These are phyloP conservation scores for Neuroscelio doddi DNA, from an alignment of 2,888 invertebrate genomes.

Conservation along the genomic window DNA sequence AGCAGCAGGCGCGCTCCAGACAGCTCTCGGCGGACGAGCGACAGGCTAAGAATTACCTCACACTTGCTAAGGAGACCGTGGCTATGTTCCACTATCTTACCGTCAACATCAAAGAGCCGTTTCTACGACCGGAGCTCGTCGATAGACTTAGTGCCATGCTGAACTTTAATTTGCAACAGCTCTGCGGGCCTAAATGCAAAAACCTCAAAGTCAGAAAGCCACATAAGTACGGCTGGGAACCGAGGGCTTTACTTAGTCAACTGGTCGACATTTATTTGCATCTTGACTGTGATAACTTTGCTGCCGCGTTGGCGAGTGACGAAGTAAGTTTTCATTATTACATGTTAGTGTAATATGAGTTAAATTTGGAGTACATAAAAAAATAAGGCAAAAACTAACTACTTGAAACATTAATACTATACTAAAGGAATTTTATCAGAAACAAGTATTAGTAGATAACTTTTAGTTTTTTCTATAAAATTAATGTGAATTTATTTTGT, in stretches of 20 bases:
- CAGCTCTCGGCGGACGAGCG: conserved; percentile 88
- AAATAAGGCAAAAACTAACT: too few relatives aligned
- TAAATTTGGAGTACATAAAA: too few relatives aligned
- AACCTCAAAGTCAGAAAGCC: conserved; percentile 93
- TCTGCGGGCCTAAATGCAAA: conserved; percentile 97
- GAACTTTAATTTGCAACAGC: conserved; percentile 96
- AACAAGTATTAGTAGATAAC: too few relatives aligned
- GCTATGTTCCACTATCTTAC: conserved; percentile 99
- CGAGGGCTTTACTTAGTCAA: conserved; percentile 90
- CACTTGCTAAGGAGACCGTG: conserved; percentile 94
- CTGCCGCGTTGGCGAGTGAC: conserved; percentile 93
- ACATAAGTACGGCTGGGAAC: conserved; percentile 98
- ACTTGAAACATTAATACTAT: too few relatives aligned
- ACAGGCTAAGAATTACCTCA: conserved; percentile 92
- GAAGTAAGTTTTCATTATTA: too few relatives aligned
- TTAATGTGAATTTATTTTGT: too few relatives aligned
- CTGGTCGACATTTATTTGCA: conserved; percentile 98
- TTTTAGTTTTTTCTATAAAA: too few relatives aligned
- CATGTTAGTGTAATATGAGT: too few relatives aligned
- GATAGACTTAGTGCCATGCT: conserved; percentile 97
- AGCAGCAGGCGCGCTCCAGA: conserved; percentile 84
- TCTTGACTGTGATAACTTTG: conserved; percentile 92
- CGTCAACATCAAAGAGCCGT: conserved; percentile 94
- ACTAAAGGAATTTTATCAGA: too few relatives aligned
- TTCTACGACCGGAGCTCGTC: conserved; percentile 93